Conservation (phyloP, 2,113 vertebrate species). For the Ranitomeya imitator region DNA sequence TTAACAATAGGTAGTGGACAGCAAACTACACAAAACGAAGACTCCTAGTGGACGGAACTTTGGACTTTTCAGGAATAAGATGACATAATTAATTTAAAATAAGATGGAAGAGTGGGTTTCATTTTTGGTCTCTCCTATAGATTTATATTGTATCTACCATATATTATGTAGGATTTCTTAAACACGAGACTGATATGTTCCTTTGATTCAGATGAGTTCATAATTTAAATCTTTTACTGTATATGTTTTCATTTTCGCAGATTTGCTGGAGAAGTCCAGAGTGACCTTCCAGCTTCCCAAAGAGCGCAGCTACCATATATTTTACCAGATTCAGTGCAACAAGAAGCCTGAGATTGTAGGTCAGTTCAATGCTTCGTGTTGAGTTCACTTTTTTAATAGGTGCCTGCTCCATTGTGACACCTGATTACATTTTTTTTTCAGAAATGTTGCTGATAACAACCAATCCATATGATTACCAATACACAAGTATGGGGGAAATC, state of each 20-base stretch:
- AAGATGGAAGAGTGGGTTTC: too few species aligned
- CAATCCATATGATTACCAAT: conserved; percentile 81
- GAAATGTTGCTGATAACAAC: conserved; percentile 85
- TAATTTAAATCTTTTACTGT: not conserved
- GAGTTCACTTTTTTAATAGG: not conserved
- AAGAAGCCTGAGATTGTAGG: conserved; percentile 40
- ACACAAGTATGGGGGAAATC: conserved; percentile 77
- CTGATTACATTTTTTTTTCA: conserved; percentile 49
- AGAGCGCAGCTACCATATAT: conserved; percentile 39
- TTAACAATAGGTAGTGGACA: too few species aligned
- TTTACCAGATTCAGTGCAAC: conserved; percentile 39
- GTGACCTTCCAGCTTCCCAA: conserved; percentile 35
- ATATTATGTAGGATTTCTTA: too few species aligned
- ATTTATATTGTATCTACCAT: too few species aligned
- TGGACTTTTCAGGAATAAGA: too few species aligned
- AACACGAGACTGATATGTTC: not conserved
- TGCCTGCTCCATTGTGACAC: not conserved
- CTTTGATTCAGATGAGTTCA: not conserved
- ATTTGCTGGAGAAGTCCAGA: conserved; percentile 41
- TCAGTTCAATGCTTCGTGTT: not conserved
- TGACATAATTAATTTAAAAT: too few species aligned
- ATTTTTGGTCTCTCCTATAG: too few species aligned
- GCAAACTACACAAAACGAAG: too few species aligned
- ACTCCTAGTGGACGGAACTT: too few species aligned
- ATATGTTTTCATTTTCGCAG: not conserved